Evolutionary conservation across 2,113 vertebrate species (phyloP).

Genomic region (Sylvia atricapilla): DNA sequence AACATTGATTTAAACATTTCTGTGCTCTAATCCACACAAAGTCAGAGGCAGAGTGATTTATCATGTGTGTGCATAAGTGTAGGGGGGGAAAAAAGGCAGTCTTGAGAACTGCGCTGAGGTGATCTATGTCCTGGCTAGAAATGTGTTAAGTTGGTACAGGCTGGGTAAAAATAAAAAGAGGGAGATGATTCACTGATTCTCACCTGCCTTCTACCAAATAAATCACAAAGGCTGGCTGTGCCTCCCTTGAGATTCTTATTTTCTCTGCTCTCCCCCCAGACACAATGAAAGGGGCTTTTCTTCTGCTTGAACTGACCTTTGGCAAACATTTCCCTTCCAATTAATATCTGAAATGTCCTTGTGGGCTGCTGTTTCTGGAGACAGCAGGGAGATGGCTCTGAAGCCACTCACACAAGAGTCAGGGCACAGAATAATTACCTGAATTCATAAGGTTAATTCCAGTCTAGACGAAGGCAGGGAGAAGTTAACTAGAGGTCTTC

Average conservation of each 20-base stretch:
- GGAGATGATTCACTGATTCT: background rate
- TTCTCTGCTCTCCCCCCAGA: background rate
- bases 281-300: conserved; percentile 25
- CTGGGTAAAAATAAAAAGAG: background rate
- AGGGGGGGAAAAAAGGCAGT: background rate
- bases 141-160: background rate
- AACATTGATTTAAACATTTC: background rate
- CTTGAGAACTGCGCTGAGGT: background rate
- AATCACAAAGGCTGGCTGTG: background rate
- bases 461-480: background rate
- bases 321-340: conserved; percentile 42
- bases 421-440: conserved; percentile 25
- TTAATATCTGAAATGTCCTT: conserved; percentile 17
- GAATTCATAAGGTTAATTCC: conserved; percentile 36
- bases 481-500: background rate
- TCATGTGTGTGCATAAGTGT: background rate
- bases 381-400: background rate
- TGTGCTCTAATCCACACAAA: background rate
- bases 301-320: conserved; percentile 27
- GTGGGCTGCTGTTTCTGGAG: background rate
- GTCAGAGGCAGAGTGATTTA: background rate
- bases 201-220: background rate
- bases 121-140: background rate
- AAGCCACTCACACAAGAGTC: background rate
- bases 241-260: background rate